Conservation (phyloP, 2,888 invertebrate species). For the Erebia ligea region DNA sequence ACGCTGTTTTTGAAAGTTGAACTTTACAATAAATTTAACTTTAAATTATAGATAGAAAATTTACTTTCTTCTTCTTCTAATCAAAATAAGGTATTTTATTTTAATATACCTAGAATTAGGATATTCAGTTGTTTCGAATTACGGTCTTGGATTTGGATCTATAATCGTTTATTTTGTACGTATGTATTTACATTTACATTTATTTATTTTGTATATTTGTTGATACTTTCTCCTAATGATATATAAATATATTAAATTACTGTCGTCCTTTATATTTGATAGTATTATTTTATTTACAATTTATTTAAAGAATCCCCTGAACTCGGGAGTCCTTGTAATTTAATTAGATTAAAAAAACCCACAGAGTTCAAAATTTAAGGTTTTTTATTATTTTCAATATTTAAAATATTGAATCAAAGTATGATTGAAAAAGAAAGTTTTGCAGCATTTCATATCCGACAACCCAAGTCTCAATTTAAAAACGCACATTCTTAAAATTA, state of each 20-base stretch:
- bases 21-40: neutral
- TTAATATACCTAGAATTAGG: neutral
- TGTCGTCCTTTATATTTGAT: too few species aligned
- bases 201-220: neutral
- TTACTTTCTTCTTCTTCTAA: slow-evolving; percentile 4
- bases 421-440: slow-evolving; percentile 4
- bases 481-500: slow-evolving; percentile 12
- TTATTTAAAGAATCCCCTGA: too few species aligned
- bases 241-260: too few species aligned
- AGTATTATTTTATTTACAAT: too few species aligned
- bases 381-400: too few species aligned
- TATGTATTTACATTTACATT: neutral
- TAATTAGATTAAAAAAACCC: too few species aligned
- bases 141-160: too few species aligned
- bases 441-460: neutral
- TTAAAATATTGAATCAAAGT: neutral
- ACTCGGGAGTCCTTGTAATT: too few species aligned
- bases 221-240: too few species aligned
- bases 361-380: too few species aligned
- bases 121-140: neutral
- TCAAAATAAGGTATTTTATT: neutral
- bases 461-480: slow-evolving; percentile 1
- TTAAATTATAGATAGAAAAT: neutral
- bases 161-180: too few species aligned
- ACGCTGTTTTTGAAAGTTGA: slow-evolving; percentile 16